Evolutionary conservation across 2,888 invertebrate genomes (phyloP), one percentile per base, ranked within the genome.

Genomic region (Acanthosepion esculentum): DNA sequence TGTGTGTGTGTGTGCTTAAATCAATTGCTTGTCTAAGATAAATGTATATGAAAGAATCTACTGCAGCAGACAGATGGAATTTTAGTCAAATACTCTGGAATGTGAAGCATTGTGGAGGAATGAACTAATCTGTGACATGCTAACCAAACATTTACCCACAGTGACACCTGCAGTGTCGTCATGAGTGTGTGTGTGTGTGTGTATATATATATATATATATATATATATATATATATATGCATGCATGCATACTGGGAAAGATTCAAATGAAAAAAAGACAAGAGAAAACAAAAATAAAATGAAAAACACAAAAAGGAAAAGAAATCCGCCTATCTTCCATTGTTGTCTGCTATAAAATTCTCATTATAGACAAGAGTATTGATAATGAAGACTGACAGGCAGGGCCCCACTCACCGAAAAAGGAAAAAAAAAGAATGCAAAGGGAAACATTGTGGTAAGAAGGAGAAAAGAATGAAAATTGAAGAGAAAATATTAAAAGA

Each of bases 261-360:
- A 8, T 29, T 6, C 6, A 29, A 29, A 55, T 20, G 18, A 18
- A 18, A 55, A 15, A 55, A 64, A 64, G 6, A 78, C 1, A 8
- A n/a, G 8, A 78, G 12, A 78, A 10, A 78, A n/a, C 10, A 78
- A 78, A 78, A n/a, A n/a, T n/a, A n/a, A 3, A n/a, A 78, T 10
- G 78, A 78, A 23, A 59, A 59, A 1, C 1, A 1, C 1, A 1
- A 12, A 50, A 59, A 59, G n/a, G n/a, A 10, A 78, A 12, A 29
- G n/a, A n/a, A 78, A 78, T n/a, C 29, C 0, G n/a, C n/a, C 78
- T 15, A n/a, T 78, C 78, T 78, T 78, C 78, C 78, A 78, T 78
- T 78, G 78, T 78, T 78, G 78, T 78, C 78, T 78, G 78, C 78
- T 78, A 78, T 78, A 29, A 78, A 78, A 78, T 78, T 78, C 78